phyloP scores from a whole-genome alignment of 2,888 invertebrate genomes.

The Cosmopolites sordidus region DNA sequence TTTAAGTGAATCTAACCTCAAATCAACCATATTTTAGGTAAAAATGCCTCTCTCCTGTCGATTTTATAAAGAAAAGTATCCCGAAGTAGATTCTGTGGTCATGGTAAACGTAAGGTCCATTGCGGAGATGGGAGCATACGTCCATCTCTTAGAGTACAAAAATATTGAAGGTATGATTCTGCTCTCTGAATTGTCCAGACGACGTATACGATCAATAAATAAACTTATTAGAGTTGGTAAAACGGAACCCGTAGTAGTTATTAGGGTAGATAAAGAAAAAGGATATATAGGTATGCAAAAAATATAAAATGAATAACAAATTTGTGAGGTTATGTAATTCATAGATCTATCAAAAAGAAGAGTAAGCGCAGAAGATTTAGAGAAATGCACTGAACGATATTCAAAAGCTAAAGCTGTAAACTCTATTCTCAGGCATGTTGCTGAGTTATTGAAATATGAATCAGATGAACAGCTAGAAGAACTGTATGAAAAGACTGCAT shows the following conservation, averaged over 20 bases:
- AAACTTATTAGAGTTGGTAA: conserved; percentile 98
- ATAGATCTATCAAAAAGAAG: conserved; percentile 94
- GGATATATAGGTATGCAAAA: conserved; percentile 74
- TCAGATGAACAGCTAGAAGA: conserved; percentile 91
- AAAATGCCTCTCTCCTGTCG: conserved; percentile 90
- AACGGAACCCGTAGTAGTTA: conserved; percentile 98
- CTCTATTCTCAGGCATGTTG: conserved; percentile 95
- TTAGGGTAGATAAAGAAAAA: conserved; percentile 99
- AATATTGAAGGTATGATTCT: conserved; percentile 99
- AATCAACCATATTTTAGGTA: conserved; percentile 23
- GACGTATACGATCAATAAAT: conserved; percentile 98
- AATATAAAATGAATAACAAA: not conserved
- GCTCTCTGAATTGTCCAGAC: conserved; percentile 93
- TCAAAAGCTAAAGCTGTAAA: conserved; percentile 98
- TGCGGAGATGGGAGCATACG: conserved; percentile 99
- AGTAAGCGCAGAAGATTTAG: conserved; percentile 96
- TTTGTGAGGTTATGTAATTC: not conserved
- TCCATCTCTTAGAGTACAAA: conserved; percentile 95
- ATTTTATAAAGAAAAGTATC: conserved; percentile 96
- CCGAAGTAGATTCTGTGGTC: conserved; percentile 98
- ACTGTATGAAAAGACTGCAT: conserved; percentile 93
- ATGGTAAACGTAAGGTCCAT: conserved; percentile 98
- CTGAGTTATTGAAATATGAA: conserved; percentile 88
- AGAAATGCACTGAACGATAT: conserved; percentile 97
- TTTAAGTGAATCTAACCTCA: conserved; percentile 23